A percentile compares a stretch with the other conserved stretches of the same genome.
Evolutionary conservation across 2,113 vertebrate genomes (phyloP).

Genomic region (Pagrus major): DNA sequence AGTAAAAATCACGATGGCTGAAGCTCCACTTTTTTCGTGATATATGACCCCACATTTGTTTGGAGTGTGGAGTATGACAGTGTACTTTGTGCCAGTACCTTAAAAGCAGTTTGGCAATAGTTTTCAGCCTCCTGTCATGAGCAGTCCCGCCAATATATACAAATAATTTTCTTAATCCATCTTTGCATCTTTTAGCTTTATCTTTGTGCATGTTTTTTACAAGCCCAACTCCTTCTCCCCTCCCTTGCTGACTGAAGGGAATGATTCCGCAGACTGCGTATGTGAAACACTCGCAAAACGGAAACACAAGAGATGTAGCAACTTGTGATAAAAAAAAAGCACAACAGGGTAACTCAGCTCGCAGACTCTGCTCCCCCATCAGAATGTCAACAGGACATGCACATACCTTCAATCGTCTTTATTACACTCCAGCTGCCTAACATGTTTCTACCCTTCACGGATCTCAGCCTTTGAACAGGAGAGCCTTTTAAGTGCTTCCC

Average conservation of each 20-base stretch:
- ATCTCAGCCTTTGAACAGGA: slow-evolving; percentile 50
- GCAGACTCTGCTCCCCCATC: slow-evolving; percentile 16
- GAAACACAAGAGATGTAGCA: background rate
- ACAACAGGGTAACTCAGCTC: slow-evolving; percentile 14
- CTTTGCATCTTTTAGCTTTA: background rate
- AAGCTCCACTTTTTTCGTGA: too few species aligned
- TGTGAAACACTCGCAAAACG: background rate
- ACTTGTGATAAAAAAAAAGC: slow-evolving; percentile 10
- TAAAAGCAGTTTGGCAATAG: too few species aligned
- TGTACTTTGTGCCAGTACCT: too few species aligned
- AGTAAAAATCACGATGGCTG: too few species aligned
- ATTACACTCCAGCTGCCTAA: slow-evolving; percentile 63
- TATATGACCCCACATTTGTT: too few species aligned
- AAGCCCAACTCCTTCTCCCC: background rate
- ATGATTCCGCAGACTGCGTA: background rate
- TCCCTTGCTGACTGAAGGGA: background rate
- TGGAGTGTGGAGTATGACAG: too few species aligned
- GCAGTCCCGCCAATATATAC: background rate
- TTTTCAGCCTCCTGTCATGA: background rate
- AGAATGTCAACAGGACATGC: slow-evolving; percentile 49
- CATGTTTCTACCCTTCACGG: slow-evolving; percentile 72
- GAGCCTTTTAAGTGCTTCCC: slow-evolving; percentile 68
- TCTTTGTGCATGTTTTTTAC: background rate
- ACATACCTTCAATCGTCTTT: slow-evolving; percentile 66
- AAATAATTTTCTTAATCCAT: background rate